Base-by-base conservation (phyloP, 1,140 invertebrate genomes). In the Drosophila truncata region DNA sequence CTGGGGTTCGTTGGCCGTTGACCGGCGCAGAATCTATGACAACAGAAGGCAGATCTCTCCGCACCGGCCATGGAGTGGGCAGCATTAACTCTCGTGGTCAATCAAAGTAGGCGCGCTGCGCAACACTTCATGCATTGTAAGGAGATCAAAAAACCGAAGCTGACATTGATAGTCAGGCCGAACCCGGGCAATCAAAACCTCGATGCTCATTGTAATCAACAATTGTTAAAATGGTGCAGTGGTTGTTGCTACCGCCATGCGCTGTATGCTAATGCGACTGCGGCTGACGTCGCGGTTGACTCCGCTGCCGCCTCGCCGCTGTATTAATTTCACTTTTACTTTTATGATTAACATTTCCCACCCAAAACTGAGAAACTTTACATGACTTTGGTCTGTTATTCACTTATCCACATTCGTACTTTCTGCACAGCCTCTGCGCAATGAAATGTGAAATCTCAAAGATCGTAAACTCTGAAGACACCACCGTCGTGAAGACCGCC, bases 271-370 rank as follows among this genome's bases (percentile, higher is more conserved):
- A 90, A 90, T 85, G 74, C 55, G 70, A 55, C 44, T 71, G 80
- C 78, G 78, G 67, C 78, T 81, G 83, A 80, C 80, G 70, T 81
- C 72, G 82, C 39, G 31, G 23, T 23, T 41, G 33, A 29, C 55
- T 37, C 18, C 63, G 66, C 65, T 52, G 37, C 41, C 58, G 25
- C 54, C 29, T 31, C 71, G 55, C 49, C 62, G 42, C 58, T 59
- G 81, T 84, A 88, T 88, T 86, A 86, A 88, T 90, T 88, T 90
- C 78, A 88, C 85, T 88, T 88, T 88, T 88, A 88, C 85, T 88
- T 88, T 88, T 79, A 69, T 81, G 85, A 85, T 88, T 85, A 85
- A 88, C 85, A 90, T 84, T 88, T 88, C 85, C 85, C 85, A 88
- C 85, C 85, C 85, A 85, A 88, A 90, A 82, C 61, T 71, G 84